Conservation (phyloP, 2,888 invertebrate genomes). For the Lypha dubia region DNA sequence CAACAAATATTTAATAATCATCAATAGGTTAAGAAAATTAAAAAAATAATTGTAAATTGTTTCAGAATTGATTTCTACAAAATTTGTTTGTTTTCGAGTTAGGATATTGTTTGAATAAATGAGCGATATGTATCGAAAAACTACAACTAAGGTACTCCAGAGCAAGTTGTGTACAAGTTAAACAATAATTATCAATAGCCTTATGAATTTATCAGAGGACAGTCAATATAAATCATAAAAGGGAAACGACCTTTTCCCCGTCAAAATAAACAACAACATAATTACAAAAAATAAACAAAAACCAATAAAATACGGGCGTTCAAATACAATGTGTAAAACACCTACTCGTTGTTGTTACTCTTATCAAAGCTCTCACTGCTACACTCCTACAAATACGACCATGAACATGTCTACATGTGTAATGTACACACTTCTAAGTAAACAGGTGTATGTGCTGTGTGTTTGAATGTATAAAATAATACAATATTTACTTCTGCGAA, state of each 20-base stretch:
- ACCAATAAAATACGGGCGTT: not conserved
- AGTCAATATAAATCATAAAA: no score
- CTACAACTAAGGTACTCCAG: no score
- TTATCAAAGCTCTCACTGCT: not conserved
- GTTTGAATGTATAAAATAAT: not conserved
- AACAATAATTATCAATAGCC: no score
- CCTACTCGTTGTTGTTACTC: not conserved
- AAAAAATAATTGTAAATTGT: no score
- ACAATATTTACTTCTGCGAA: conserved; percentile 6
- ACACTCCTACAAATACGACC: not conserved
- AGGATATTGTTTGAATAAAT: no score
- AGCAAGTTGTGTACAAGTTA: no score
- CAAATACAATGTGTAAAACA: not conserved
- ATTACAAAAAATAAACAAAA: not conserved
- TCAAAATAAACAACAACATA: not conserved
- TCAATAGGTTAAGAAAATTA: no score
- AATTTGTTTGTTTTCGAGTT: no score
- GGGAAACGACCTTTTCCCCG: not conserved
- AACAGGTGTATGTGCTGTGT: not conserved
- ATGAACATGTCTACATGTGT: not conserved
- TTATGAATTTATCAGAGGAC: no score
- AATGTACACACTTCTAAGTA: not conserved
- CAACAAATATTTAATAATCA: no score
- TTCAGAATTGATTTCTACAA: no score
- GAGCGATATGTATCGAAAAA: not conserved